phyloP scores from a whole-genome alignment of 2,797 vertebrate genomes.

The Melanogrammus aeglefinus region DNA sequence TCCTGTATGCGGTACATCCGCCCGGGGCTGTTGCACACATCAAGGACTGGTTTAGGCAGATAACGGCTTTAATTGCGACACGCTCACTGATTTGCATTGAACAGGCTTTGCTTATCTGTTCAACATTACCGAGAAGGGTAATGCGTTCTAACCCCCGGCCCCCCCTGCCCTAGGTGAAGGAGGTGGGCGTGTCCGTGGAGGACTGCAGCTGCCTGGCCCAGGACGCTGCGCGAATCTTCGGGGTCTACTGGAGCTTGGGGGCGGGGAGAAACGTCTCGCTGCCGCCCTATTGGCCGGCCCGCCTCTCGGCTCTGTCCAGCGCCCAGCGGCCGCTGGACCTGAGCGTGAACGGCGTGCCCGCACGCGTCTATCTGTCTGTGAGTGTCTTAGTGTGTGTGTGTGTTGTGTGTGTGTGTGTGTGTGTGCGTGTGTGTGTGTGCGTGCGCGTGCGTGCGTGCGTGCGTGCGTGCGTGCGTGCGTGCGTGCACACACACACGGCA shows the following conservation, averaged over 20 bases:
- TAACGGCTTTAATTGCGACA: neutral
- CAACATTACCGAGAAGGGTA: neutral
- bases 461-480: too few species aligned
- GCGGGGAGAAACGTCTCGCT: conserved; percentile 54
- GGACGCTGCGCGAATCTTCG: conserved; percentile 73
- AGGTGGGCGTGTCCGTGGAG: conserved; percentile 71
- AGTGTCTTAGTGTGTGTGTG: conserved; percentile 42
- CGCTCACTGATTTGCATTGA: neutral
- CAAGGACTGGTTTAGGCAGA: neutral
- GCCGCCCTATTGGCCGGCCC: conserved; percentile 69
- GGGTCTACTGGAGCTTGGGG: conserved; percentile 72
- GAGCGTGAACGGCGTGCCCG: conserved; percentile 73
- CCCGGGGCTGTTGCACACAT: neutral
- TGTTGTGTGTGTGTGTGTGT: too few species aligned
- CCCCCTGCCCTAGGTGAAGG: conserved; percentile 71
- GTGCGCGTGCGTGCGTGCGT: conserved; percentile 54
- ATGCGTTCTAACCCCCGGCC: neutral
- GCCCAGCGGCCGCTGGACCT: conserved; percentile 68
- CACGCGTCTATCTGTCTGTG: conserved; percentile 77
- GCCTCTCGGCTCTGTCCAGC: conserved; percentile 73
- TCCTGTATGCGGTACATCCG: neutral
- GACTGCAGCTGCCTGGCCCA: conserved; percentile 79
- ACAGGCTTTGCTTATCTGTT: neutral
- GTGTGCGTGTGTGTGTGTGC: conserved; percentile 51
- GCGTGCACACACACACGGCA: conserved; percentile 45